phyloP scores from a whole-genome alignment of 2,888 invertebrate species.

The Xanthorhoe designata region DNA sequence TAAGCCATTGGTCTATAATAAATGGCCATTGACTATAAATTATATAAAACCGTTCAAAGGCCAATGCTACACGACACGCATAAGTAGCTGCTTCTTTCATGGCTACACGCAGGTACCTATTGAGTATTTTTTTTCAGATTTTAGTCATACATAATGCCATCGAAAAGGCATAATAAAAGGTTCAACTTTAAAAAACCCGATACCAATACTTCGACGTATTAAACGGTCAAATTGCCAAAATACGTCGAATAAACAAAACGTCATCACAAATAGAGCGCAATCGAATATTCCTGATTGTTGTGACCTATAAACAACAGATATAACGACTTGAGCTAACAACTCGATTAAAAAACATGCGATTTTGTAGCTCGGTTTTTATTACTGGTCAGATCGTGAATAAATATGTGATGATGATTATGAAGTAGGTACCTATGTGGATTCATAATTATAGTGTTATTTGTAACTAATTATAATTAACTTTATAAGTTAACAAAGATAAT shows the following conservation, averaged over 20 bases:
- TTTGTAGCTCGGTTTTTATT: constrained; percentile 25
- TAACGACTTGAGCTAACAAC: constrained; percentile 40
- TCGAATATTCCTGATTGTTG: constrained; percentile 61
- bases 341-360: constrained; percentile 34
- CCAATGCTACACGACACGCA: too few species aligned
- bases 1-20: too few species aligned
- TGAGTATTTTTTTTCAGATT: neutral
- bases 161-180: neutral
- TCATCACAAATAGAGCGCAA: constrained; percentile 57
- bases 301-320: constrained; percentile 47
- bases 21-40: too few species aligned
- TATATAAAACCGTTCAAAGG: too few species aligned
- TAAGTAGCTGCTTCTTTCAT: too few species aligned
- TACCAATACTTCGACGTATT: constrained; percentile 36
- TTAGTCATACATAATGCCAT: neutral
- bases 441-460: too few species aligned
- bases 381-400: constrained; percentile 1
- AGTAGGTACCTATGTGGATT: too few species aligned
- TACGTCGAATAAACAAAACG: constrained; percentile 57
- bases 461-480: too few species aligned
- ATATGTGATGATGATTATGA: neutral
- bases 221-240: constrained; percentile 51
- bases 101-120: too few species aligned
- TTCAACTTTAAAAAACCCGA: constrained; percentile 25
- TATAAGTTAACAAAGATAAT: too few species aligned